Evolutionary conservation across 2,113 vertebrate genomes (phyloP).

Genomic region (Cinclus mexicanus): DNA sequence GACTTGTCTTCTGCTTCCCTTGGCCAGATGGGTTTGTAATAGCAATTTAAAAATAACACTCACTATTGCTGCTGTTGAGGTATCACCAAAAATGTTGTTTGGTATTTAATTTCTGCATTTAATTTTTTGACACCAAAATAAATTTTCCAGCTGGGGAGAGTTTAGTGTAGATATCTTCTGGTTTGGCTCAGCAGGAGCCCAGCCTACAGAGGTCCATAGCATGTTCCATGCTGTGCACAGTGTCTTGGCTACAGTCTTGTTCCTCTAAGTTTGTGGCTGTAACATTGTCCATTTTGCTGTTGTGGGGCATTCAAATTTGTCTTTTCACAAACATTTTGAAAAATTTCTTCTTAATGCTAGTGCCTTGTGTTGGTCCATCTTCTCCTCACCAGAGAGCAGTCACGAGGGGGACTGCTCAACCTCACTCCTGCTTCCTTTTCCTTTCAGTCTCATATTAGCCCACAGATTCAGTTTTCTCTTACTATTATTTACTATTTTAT

Average conservation of each 20-base stretch:
- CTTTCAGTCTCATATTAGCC: not conserved
- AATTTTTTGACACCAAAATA: not conserved
- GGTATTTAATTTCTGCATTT: not conserved
- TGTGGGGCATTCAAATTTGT: not conserved
- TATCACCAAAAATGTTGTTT: not conserved
- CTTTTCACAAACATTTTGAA: not conserved
- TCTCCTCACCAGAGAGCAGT: not conserved
- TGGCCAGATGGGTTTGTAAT: rapidly evolving
- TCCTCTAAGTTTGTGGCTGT: not conserved
- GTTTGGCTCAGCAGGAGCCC: not conserved
- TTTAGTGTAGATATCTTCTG: not conserved
- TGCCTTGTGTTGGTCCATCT: not conserved
- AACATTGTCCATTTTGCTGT: not conserved
- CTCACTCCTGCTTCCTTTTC: not conserved
- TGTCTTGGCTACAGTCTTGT: not conserved
- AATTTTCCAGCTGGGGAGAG: not conserved
- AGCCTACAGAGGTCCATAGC: not conserved
- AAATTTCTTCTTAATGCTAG: not conserved
- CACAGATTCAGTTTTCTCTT: not conserved
- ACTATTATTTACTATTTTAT: not conserved
- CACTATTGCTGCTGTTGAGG: not conserved
- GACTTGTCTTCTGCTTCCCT: not conserved
- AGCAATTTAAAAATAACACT: not conserved
- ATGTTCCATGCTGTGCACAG: not conserved
- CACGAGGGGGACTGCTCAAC: not conserved